Percentiles rank a stretch among this genome's conserved stretches.
These are phyloP conservation scores for Steinernema scapterisci DNA, from an alignment of 2,888 invertebrate genomes.

Conservation along the genomic window DNA sequence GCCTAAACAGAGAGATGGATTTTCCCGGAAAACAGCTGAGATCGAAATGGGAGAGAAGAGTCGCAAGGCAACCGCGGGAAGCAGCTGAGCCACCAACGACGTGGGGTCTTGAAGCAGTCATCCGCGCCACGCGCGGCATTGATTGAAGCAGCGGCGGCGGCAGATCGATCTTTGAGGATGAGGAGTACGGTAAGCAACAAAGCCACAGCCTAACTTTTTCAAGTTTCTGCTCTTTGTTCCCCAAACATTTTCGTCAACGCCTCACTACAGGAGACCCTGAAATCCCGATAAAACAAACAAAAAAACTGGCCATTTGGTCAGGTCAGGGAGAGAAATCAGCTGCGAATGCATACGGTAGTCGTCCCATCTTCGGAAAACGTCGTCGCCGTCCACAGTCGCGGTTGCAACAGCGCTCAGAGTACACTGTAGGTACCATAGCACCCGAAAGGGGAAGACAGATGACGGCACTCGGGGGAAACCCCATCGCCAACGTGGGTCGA, in stretches of 20 bases:
- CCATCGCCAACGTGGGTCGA: constrained; percentile 18
- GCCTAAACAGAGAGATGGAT: too few species aligned
- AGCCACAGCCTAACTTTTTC: too few species aligned
- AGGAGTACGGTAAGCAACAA: neutral
- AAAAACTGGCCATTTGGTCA: too few species aligned
- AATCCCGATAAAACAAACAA: too few species aligned
- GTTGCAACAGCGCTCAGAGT: neutral
- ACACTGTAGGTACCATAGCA: constrained; percentile 17
- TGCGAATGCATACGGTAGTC: neutral
- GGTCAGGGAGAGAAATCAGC: neutral
- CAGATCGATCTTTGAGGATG: neutral
- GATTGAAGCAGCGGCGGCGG: neutral
- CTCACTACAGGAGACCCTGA: too few species aligned
- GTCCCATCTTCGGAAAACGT: neutral
- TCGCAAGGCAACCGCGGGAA: neutral
- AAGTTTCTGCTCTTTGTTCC: too few species aligned
- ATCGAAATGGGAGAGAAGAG: too few species aligned
- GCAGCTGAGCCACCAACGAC: constrained; percentile 7
- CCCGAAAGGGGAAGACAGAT: constrained; percentile 3
- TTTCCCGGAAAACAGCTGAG: constrained; percentile 1
- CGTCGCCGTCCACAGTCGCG: neutral
- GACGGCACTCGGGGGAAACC: constrained; percentile 22
- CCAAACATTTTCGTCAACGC: too few species aligned
- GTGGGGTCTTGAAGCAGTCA: too few species aligned
- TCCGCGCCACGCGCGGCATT: constrained; percentile 10